Conservation (phyloP, 2,888 invertebrate genomes). For the Emmelina monodactyla region DNA sequence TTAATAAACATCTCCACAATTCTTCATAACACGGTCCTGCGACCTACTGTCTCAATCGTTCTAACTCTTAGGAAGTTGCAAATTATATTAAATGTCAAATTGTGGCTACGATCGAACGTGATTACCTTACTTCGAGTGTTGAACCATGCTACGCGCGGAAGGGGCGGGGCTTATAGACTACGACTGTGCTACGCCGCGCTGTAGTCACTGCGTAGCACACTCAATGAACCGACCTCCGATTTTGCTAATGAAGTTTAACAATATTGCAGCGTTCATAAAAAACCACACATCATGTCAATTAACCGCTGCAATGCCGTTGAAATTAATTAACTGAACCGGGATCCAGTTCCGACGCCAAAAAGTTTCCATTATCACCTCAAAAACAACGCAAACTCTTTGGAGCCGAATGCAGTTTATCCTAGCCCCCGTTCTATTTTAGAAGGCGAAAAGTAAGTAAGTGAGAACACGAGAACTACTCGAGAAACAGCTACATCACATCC, state of each 20-base stretch:
- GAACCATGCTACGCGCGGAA: conserved; percentile 42
- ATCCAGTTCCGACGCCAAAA: no score
- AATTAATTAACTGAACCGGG: no score
- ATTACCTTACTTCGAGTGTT: conserved; percentile 57
- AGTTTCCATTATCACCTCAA: no score
- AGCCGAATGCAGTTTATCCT: no score
- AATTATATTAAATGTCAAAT: conserved; percentile 61
- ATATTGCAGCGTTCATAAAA: no score
- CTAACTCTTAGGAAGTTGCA: conserved; percentile 65
- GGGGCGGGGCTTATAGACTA: conserved; percentile 20
- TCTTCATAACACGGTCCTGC: conserved; percentile 63
- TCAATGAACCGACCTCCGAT: no score
- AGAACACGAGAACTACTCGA: conserved; percentile 63
- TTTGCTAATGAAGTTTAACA: no score
- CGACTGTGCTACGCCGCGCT: conserved; percentile 10
- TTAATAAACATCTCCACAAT: conserved; percentile 64
- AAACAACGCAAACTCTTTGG: no score
- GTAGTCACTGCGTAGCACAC: conserved; percentile 10
- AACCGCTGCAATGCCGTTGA: no score
- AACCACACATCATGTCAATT: no score
- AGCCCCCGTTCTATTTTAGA: no score
- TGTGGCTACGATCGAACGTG: conserved; percentile 61
- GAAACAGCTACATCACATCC: conserved; percentile 64
- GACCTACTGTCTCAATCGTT: conserved; percentile 64
- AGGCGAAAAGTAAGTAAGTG: conserved; percentile 61